These are phyloP conservation scores for Drosophila barbarae DNA, from an alignment of 2,888 invertebrate genomes.

Conservation along the genomic window DNA sequence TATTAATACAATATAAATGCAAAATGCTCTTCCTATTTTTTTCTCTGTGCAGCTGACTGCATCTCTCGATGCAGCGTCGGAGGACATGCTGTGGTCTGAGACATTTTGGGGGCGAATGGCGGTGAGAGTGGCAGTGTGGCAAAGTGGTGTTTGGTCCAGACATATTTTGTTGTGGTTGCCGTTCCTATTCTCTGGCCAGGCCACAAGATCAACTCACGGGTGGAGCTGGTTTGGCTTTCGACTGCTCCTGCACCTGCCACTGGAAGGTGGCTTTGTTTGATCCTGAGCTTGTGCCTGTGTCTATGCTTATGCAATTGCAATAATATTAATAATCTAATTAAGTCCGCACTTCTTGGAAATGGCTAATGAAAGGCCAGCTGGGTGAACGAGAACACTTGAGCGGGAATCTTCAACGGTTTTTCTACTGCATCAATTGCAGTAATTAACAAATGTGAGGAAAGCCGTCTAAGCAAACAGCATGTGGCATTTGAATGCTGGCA, in stretches of 20 bases:
- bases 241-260: slow-evolving; percentile 13
- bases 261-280: slow-evolving; percentile 15
- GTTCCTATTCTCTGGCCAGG: slow-evolving; percentile 30
- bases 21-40: background rate
- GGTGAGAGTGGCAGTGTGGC: slow-evolving; percentile 30
- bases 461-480: slow-evolving; percentile 8
- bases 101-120: slow-evolving; percentile 50
- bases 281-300: slow-evolving; percentile 19
- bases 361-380: slow-evolving; percentile 14
- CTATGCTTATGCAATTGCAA: slow-evolving; percentile 48
- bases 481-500: background rate
- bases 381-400: background rate
- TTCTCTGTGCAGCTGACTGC: slow-evolving; percentile 9
- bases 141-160: slow-evolving; percentile 61
- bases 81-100: slow-evolving; percentile 65
- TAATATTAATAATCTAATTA: slow-evolving; percentile 71
- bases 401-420: slow-evolving; percentile 4
- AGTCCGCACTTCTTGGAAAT: slow-evolving; percentile 48
- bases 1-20: no score
- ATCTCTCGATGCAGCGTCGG: slow-evolving; percentile 19
- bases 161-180: slow-evolving; percentile 67
- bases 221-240: slow-evolving; percentile 26
- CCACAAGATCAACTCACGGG: slow-evolving; percentile 45
- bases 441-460: slow-evolving; percentile 19
- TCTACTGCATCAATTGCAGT: slow-evolving; percentile 13